These are phyloP conservation scores for Orchestia grillus DNA, from an alignment of 1,140 invertebrate species.

Conservation along the genomic window DNA sequence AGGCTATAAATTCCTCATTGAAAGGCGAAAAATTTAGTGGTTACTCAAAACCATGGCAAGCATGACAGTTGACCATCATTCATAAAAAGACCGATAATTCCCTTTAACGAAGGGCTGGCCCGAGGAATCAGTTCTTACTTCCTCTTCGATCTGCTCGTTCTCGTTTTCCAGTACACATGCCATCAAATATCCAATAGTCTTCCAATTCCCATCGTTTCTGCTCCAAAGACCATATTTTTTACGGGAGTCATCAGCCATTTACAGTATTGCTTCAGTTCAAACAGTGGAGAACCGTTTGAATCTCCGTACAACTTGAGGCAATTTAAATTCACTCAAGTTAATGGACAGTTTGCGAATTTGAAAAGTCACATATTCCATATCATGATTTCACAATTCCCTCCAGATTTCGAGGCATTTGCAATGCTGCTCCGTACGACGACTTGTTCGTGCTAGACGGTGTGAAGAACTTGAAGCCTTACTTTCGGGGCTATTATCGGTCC, in stretches of 20 bases:
- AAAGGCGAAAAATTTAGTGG: neutral
- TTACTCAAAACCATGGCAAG: too few species aligned
- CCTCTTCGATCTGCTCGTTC: too few species aligned
- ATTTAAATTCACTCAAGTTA: neutral
- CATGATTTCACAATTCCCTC: neutral
- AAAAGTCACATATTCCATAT: neutral
- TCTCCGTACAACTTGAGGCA: neutral
- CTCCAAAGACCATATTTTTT: neutral
- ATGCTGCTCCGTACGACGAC: slow-evolving; percentile 49
- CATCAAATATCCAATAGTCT: too few species aligned
- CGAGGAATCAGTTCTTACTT: too few species aligned
- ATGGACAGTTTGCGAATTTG: neutral
- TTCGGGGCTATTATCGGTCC: slow-evolving; percentile 57
- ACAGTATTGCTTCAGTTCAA: neutral
- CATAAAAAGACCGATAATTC: too few species aligned
- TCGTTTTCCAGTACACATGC: neutral
- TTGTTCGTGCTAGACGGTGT: slow-evolving; percentile 45
- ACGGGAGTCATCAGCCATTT: neutral
- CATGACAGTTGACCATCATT: too few species aligned
- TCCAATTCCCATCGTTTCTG: neutral
- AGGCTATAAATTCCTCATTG: neutral
- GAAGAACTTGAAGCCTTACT: slow-evolving; percentile 55
- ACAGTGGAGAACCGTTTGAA: neutral
- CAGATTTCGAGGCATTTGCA: slow-evolving; percentile 57
- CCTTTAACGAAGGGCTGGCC: too few species aligned